These are phyloP conservation scores for Drosophila cyrtoloma DNA, from an alignment of 2,888 invertebrate species.

Conservation along the genomic window DNA sequence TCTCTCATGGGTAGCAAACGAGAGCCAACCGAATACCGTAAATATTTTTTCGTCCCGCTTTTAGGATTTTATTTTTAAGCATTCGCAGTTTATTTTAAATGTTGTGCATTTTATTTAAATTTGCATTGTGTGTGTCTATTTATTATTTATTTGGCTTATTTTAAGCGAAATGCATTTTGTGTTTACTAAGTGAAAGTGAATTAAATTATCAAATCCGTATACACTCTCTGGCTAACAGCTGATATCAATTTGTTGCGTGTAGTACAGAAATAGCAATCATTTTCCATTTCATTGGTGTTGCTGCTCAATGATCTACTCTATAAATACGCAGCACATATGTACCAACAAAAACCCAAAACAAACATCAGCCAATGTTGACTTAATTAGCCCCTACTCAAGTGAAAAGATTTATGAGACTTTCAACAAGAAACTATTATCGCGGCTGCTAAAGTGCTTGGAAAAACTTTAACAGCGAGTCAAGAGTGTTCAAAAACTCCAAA, in stretches of 20 bases:
- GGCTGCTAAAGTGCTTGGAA: slow-evolving; percentile 46
- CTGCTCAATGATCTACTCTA: slow-evolving; percentile 42
- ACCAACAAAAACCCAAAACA: slow-evolving; percentile 12
- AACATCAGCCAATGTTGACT: slow-evolving; percentile 56
- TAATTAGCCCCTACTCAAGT: slow-evolving; percentile 60
- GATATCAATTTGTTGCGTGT: slow-evolving; percentile 41
- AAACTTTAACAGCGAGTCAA: slow-evolving; percentile 25
- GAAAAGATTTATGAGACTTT: slow-evolving; percentile 57
- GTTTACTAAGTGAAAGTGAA: slow-evolving; percentile 53
- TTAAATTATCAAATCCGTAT: slow-evolving; percentile 36
- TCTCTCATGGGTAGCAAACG: slow-evolving; percentile 33
- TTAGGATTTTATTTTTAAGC: slow-evolving; percentile 63
- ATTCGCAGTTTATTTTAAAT: slow-evolving; percentile 64
- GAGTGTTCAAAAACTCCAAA: slow-evolving; percentile 10
- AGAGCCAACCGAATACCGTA: slow-evolving; percentile 51
- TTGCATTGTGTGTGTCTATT: slow-evolving; percentile 44
- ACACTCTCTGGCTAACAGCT: slow-evolving; percentile 48
- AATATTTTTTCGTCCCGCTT: slow-evolving; percentile 33
- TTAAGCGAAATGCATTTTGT: slow-evolving; percentile 39
- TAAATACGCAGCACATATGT: slow-evolving; percentile 51
- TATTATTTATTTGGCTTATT: slow-evolving; percentile 55
- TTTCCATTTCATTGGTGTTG: slow-evolving; percentile 47
- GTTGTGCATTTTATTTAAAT: slow-evolving; percentile 58
- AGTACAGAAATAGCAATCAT: slow-evolving; percentile 52
- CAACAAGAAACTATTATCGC: slow-evolving; percentile 21